Evolutionary conservation across 2,113 vertebrate genomes (phyloP), one percentile per base, ranked within the genome.

Genomic region (Daphoenositta chrysoptera): DNA sequence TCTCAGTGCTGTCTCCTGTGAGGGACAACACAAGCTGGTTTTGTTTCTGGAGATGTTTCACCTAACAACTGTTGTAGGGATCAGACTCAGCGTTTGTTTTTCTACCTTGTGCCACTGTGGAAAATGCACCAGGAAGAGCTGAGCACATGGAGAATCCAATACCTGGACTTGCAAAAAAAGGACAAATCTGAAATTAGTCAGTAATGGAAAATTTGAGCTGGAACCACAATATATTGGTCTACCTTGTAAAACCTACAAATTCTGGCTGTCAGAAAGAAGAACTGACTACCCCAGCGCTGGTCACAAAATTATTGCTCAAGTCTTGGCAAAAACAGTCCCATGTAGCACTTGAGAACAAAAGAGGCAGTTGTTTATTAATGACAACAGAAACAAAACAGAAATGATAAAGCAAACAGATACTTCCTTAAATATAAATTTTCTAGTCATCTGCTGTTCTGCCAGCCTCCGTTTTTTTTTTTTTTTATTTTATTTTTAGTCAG

Each of bases 321-420:
- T 50, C 58, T 47, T 70, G 28, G 50, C 57, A 90, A 54, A 57
- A 84, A 26, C 23, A 63, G 35, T 42, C 79, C 51, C 76, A 37
- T 4, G 44, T 15, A 78, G 77, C 56, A 80, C 47, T 71, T 83
- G 37, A 81, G 39, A 92, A 75, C 47, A 64, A 71, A 81, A 63
- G 39, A 95, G 65, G 94, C 68, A 92, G 88, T 80, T 82, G 65
- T 97, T 97, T 96, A 95, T 94, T 95, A 81, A 94, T 61, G 76
- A 88, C 69, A 78, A 83, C 2, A 44, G 40, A 87, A 92, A 90
- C 53, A 76, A 95, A 97, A 92, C 57, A 15, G 58, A 86, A 93
- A 39, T 37, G 26, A 79, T 57, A 82, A 71, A 94, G 83, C 71
- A 87, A 96, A 95, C 65, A 73, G 60, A 44, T 71, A 40, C 9